phyloP scores from a whole-genome alignment of 2,113 vertebrate species.

The Amblyopsis rosae region DNA sequence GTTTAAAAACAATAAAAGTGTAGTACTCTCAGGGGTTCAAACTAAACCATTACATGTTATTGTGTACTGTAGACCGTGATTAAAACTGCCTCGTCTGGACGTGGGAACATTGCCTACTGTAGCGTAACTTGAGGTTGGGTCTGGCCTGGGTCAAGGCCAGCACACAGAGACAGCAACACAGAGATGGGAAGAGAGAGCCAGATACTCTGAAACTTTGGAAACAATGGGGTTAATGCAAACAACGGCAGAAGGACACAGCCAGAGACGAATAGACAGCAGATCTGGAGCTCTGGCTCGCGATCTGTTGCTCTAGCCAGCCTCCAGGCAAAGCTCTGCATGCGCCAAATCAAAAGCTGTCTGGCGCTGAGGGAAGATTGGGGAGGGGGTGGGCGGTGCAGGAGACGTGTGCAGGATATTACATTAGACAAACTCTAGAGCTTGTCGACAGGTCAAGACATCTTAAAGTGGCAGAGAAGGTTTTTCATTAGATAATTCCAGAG shows the following conservation, averaged over 20 bases:
- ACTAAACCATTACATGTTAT: neutral
- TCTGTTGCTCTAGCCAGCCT: too few species aligned
- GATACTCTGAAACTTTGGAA: neutral
- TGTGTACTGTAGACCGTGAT: conserved; percentile 1
- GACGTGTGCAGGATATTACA: neutral
- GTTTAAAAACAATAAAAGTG: neutral
- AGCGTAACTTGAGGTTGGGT: conserved; percentile 3
- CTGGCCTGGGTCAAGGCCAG: neutral
- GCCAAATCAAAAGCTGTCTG: too few species aligned
- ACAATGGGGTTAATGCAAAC: neutral
- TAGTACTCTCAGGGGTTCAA: neutral
- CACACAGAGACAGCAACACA: conserved; percentile 6
- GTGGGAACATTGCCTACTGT: conserved; percentile 29
- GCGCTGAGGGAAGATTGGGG: too few species aligned
- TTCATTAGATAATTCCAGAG: conserved; percentile 43
- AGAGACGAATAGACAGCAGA: neutral
- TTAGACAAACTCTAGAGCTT: neutral
- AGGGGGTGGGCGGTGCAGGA: neutral
- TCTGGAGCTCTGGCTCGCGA: too few species aligned
- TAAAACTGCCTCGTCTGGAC: conserved; percentile 38
- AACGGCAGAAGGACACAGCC: neutral
- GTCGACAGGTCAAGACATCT: neutral
- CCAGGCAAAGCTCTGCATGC: too few species aligned
- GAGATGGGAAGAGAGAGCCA: neutral
- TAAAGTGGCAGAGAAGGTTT: conserved; percentile 16